Conservation (phyloP, 1,140 invertebrate species). For the Drosophila triauraria region DNA sequence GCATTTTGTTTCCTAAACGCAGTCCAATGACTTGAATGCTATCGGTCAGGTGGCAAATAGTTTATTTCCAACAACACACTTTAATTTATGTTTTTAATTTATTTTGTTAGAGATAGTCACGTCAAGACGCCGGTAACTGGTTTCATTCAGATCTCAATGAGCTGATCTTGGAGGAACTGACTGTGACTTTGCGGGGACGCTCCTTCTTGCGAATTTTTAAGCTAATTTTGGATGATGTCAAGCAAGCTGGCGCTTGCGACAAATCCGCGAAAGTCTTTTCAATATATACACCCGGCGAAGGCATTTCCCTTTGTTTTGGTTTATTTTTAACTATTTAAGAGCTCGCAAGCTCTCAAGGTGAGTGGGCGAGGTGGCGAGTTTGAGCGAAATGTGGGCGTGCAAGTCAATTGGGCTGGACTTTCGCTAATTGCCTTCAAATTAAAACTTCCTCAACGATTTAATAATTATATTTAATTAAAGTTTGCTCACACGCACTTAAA, state of each 20-base stretch:
- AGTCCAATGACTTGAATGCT: conserved; percentile 56
- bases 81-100: conserved; percentile 17
- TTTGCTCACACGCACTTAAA: conserved; percentile 36
- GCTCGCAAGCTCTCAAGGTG: conserved; percentile 24
- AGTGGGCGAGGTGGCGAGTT: conserved; percentile 9
- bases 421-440: conserved; percentile 37
- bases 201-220: conserved; percentile 16
- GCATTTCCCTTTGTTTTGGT: conserved; percentile 41
- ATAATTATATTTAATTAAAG: conserved; percentile 38
- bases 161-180: conserved; percentile 1
- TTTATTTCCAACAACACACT: conserved; percentile 29
- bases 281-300: conserved; percentile 2
- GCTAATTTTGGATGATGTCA: conserved; percentile 51
- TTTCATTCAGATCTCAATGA: conserved; percentile 28
- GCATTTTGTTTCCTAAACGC: conserved; percentile 54
- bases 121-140: conserved; percentile 52
- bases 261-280: conserved; percentile 10
- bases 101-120: conserved; percentile 13
- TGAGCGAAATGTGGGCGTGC: conserved; percentile 32
- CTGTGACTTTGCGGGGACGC: not conserved
- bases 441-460: conserved; percentile 30
- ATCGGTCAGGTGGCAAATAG: conserved; percentile 43
- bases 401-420: conserved; percentile 13
- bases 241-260: conserved; percentile 11
- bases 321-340: conserved; percentile 56